Conservation (phyloP, 1,140 invertebrate genomes). For the Venustaconcha ellipsiformis region DNA sequence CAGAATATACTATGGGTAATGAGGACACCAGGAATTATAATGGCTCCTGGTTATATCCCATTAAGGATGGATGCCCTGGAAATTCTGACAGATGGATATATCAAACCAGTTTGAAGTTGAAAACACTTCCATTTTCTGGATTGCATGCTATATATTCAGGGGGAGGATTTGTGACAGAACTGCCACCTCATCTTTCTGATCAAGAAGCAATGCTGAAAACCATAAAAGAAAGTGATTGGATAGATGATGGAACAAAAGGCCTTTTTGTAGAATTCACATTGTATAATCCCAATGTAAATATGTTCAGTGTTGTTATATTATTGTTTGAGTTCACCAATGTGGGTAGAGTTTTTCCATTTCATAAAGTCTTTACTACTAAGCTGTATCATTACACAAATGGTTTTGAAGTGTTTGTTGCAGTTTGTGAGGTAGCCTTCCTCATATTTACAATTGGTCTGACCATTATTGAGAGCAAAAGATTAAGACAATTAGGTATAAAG, state of each 20-base stretch:
- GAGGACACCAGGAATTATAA: no score
- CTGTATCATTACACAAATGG: constrained; percentile 21
- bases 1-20: no score
- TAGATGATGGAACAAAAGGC: constrained; percentile 68
- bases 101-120: no score
- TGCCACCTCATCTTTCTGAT: no score
- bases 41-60: no score
- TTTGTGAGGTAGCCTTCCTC: constrained; percentile 25
- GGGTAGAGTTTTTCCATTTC: constrained; percentile 23
- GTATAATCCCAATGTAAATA: constrained; percentile 66
- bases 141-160: no score
- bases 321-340: constrained; percentile 31
- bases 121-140: no score
- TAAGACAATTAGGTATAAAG: not conserved
- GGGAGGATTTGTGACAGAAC: no score
- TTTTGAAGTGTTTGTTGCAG: constrained; percentile 19
- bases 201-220: no score
- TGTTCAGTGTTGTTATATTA: constrained; percentile 32
- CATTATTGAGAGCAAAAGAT: constrained; percentile 26
- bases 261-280: constrained; percentile 70
- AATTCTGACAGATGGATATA: no score
- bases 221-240: constrained; percentile 55
- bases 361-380: constrained; percentile 32
- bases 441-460: constrained; percentile 17
- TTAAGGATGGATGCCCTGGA: no score